These are phyloP conservation scores for Anseranas semipalmata DNA, from an alignment of 2,113 vertebrate genomes.

Conservation along the genomic window DNA sequence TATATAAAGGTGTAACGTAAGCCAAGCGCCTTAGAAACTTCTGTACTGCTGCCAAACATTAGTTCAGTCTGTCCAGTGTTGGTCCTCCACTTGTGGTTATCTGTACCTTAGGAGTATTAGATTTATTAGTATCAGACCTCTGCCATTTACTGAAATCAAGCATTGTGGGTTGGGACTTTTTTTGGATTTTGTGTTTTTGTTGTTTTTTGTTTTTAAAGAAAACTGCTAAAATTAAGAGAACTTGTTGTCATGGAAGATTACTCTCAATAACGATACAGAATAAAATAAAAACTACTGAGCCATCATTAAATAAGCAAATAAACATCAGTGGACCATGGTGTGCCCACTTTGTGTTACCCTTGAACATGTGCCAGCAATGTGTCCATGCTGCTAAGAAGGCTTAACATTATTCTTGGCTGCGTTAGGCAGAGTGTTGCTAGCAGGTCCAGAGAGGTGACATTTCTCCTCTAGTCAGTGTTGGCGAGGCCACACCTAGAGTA, in stretches of 20 bases:
- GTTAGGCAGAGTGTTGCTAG: not conserved
- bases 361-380: not conserved
- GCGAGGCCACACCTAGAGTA: not conserved
- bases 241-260: not conserved
- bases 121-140: not conserved
- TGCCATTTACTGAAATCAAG: not conserved
- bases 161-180: not conserved
- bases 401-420: not conserved
- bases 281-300: not conserved
- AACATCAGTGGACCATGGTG: not conserved
- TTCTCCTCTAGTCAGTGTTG: not conserved
- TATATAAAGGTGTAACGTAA: too few relatives aligned
- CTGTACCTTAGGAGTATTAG: fast-evolving
- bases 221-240: not conserved
- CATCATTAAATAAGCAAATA: not conserved
- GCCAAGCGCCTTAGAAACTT: not conserved
- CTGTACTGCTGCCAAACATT: too few relatives aligned
- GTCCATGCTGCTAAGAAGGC: not conserved
- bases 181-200: not conserved
- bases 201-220: not conserved
- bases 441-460: not conserved
- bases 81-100: not conserved
- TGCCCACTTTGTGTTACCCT: not conserved
- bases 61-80: not conserved
- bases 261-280: not conserved